Percentiles rank a stretch among this genome's conserved stretches.
These are phyloP conservation scores for Bursaphelenchus mucronatus DNA, from an alignment of 1,140 invertebrate genomes.

Conservation along the genomic window DNA sequence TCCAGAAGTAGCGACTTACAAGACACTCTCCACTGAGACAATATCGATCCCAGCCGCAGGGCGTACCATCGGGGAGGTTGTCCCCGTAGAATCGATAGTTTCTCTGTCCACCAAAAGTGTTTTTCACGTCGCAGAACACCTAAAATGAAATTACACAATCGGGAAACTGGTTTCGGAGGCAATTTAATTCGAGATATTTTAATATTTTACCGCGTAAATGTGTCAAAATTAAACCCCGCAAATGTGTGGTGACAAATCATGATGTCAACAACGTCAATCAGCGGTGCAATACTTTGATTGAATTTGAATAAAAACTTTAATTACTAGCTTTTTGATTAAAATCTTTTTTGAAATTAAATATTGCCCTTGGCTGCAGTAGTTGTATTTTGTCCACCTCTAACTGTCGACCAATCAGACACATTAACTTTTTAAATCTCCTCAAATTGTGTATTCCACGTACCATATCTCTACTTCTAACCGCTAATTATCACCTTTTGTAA, in stretches of 20 bases:
- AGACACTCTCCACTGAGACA: slow-evolving; percentile 59
- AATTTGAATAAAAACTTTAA: background rate
- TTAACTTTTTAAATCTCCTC: too few species aligned
- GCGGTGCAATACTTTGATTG: background rate
- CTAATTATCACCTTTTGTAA: too few species aligned
- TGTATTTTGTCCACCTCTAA: too few species aligned
- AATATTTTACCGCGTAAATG: background rate
- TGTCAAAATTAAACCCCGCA: too few species aligned
- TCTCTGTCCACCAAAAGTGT: slow-evolving; percentile 42
- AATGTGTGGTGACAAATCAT: too few species aligned
- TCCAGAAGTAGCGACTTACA: slow-evolving; percentile 43
- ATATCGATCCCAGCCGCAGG: slow-evolving; percentile 58
- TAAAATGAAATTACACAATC: slow-evolving; percentile 32
- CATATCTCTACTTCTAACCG: too few species aligned
- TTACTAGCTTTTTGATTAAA: too few species aligned
- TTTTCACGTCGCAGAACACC: slow-evolving; percentile 59
- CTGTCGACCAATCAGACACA: too few species aligned
- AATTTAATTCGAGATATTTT: background rate
- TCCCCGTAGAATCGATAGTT: slow-evolving; percentile 61
- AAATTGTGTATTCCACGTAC: too few species aligned
- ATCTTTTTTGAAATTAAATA: too few species aligned
- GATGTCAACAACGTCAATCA: too few species aligned
- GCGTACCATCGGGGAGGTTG: slow-evolving; percentile 58
- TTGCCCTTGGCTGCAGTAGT: too few species aligned
- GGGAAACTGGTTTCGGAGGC: slow-evolving; percentile 4